A percentile compares a stretch with the other conserved stretches of the same genome.
These are phyloP conservation scores for Phalera bucephala DNA, from an alignment of 2,888 invertebrate genomes.

Conservation along the genomic window DNA sequence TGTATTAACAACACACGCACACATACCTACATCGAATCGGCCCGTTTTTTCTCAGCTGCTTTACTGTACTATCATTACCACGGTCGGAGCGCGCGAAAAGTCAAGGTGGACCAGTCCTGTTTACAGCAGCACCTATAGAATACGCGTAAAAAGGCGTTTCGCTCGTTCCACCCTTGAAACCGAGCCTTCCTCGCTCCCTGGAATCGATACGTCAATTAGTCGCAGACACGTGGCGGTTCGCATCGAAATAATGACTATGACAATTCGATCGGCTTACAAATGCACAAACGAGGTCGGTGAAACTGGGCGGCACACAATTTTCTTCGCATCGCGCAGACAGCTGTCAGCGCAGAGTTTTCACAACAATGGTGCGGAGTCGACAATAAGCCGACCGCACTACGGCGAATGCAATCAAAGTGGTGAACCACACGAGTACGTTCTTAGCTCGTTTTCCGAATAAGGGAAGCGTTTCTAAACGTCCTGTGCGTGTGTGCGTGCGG, in stretches of 20 bases:
- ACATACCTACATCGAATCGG: no score
- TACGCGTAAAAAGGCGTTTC: constrained; percentile 9
- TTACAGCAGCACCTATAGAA: constrained; percentile 11
- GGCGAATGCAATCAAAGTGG: constrained; percentile 36
- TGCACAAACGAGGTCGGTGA: constrained; percentile 47
- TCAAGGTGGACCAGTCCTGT: constrained; percentile 69
- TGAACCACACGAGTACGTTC: constrained; percentile 33
- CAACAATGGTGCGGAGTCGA: constrained; percentile 46
- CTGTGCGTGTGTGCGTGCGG: constrained; percentile 6
- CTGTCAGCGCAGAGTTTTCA: constrained; percentile 44
- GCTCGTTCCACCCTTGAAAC: constrained; percentile 12
- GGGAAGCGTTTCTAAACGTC: constrained; percentile 25
- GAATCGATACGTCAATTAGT: constrained; percentile 53
- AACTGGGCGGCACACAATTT: constrained; percentile 44
- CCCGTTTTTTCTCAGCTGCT: no score
- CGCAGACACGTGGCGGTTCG: constrained; percentile 56
- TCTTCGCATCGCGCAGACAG: constrained; percentile 40
- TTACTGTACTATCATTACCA: no score
- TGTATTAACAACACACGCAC: no score
- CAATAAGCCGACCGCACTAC: constrained; percentile 38
- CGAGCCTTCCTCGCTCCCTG: constrained; percentile 7
- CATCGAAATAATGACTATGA: constrained; percentile 47
- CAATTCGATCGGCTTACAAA: constrained; percentile 40
- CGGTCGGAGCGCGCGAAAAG: constrained; percentile 53
- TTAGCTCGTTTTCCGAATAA: constrained; percentile 27